These are phyloP conservation scores for Ischnura elegans DNA, from an alignment of 2,888 invertebrate genomes.

Conservation along the genomic window DNA sequence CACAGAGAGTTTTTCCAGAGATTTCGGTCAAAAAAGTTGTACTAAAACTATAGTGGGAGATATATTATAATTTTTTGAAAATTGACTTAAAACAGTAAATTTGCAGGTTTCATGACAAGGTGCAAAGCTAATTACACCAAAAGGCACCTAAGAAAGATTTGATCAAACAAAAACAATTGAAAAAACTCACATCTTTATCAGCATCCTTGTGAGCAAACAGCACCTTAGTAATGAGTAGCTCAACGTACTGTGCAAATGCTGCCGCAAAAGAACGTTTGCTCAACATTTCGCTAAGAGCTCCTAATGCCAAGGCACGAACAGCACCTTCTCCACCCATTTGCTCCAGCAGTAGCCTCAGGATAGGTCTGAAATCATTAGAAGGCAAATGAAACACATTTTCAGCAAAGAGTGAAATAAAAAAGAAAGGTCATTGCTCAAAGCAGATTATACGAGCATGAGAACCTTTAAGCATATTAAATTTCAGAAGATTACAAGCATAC, in stretches of 20 bases:
- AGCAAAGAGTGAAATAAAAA: background rate
- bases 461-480: too few relatives aligned
- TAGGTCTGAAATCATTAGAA: conserved; percentile 74
- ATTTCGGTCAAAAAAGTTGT: too few relatives aligned
- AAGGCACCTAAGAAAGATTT: too few relatives aligned
- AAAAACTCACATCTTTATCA: conserved; percentile 78
- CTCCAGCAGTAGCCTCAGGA: conserved; percentile 88
- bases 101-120: too few relatives aligned
- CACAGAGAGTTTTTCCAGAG: too few relatives aligned
- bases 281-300: conserved; percentile 91
- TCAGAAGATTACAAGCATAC: too few relatives aligned
- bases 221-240: conserved; percentile 93
- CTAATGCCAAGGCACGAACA: conserved; percentile 83
- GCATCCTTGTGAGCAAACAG: conserved; percentile 89
- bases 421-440: background rate
- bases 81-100: too few relatives aligned
- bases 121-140: too few relatives aligned
- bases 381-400: background rate
- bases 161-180: conserved; percentile 70
- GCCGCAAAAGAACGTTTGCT: conserved; percentile 87
- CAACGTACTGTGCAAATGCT: conserved; percentile 93
- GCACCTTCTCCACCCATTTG: conserved; percentile 82
- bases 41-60: too few relatives aligned
- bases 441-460: too few relatives aligned
- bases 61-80: too few relatives aligned